Evolutionary conservation across 2,888 invertebrate genomes (phyloP), one percentile per base, ranked within the genome.

Genomic region (Luffia ferchaultella): DNA sequence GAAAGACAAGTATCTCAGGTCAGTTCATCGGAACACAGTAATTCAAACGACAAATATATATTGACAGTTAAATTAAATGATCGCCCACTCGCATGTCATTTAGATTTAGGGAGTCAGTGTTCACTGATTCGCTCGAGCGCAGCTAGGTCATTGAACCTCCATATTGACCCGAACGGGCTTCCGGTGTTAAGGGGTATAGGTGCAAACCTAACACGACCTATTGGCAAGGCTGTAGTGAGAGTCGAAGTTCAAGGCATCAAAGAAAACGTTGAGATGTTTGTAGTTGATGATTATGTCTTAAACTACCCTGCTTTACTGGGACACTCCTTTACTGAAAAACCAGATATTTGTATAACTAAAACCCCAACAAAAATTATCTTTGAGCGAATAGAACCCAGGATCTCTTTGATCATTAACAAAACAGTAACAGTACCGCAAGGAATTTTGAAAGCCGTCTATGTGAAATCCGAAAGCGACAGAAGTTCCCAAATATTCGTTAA

Each of bases 91-190:
- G 15, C 16, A 2, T 55, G 58, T 45, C 56, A 60, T 30, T 16
- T 60, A 2, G 60, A 62, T 42, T 45, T 62, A 18, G 62, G 60
- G 1, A 62, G 61, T 20, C 58, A 60, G 18, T 60, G 58, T 41
- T 51, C 60, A 0, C 45, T 62, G 1, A 59, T 62, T 1, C 55
- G 45, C 16, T n/a, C 16, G 5, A 54, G 50, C n/a, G 44, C 49
- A 3, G 56, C 54, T 0, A 55, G 47, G 30, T 15, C 40, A 16
- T 40, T 58, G 9, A 17, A 18, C 3, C 20, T 55, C n/a, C n/a
- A n/a, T n/a, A n/a, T n/a, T n/a, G n/a, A n/a, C n/a, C n/a, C n/a
- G n/a, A 16, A 40, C 7, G 40, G 15, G 9, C 15, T 40, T 9
- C 47, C 47, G 16, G 3, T 47, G 3, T 41, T 47, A 16, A 30